Evolutionary conservation across 2,113 vertebrate genomes (phyloP), one percentile per base, ranked within the genome.

Genomic region (Melanostigma gelatinosum): DNA sequence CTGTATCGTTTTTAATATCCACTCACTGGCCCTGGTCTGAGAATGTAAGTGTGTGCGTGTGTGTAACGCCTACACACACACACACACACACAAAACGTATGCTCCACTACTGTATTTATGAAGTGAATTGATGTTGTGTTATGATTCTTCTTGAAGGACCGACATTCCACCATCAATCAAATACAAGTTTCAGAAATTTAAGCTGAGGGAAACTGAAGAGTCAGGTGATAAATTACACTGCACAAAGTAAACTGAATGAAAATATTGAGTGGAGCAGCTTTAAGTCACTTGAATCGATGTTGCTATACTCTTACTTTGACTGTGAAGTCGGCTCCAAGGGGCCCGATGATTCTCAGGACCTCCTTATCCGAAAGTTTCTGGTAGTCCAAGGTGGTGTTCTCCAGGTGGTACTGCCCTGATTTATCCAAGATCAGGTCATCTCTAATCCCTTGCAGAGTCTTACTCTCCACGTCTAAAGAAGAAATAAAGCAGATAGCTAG

Each of bases 301-400:
- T 38, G 27, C 12, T 15, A 5, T 54, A 16, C 0, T 81, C 95
- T 96, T 93, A 99, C 98, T 95, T 99, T 98, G 83, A 99, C 52
- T 61, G 96, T 97, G 89, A 99, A 97, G 85, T 99, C 98, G 54
- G 97, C 97, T 74, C 93, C 94, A 2, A 99, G 96, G 20, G 98
- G 98, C 4, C 97, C 98, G 38, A 94, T 73, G 81, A 98, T 97
- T 89, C 95, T 96, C 82, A 99, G 82, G 75, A 98, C 92, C 90
- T 98, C 97, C 92, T 98, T 99, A 85, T 98, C 97, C 16, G 96
- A 86, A 85, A 97, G 95, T 86, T 96, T 97, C 94, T 99, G 98
- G 93, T 96, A 99, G 88, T 97, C 97, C 36, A 98, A 77, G 64
- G 95, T 97, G 87, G 96, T 98, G 94, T 99, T 99, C 71, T 97